These are phyloP conservation scores for Eupelmus urozonus DNA, from an alignment of 2,888 invertebrate species.

Conservation along the genomic window DNA sequence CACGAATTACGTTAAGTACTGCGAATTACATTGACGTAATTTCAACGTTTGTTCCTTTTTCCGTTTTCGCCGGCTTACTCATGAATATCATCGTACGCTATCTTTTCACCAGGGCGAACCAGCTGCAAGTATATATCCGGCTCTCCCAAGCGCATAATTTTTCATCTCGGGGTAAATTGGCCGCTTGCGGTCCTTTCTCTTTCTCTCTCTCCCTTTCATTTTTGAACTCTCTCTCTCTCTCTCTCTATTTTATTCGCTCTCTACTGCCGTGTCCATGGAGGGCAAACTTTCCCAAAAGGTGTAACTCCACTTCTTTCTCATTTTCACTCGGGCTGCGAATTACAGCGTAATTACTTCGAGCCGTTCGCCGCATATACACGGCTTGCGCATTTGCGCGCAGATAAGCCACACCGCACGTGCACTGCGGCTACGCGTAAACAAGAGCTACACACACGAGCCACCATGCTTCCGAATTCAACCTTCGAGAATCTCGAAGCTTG, in stretches of 20 bases:
- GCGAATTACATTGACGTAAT: slow-evolving; percentile 40
- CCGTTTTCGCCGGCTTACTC: neutral
- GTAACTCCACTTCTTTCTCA: slow-evolving; percentile 59
- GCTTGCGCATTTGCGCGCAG: neutral
- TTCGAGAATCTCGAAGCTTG: slow-evolving; percentile 19
- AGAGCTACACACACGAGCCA: neutral
- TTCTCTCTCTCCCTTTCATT: neutral
- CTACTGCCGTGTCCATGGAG: slow-evolving; percentile 11
- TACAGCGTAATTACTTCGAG: slow-evolving; percentile 55
- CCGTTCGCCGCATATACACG: neutral
- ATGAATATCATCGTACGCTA: slow-evolving; percentile 23
- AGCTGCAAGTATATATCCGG: neutral
- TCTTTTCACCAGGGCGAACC: slow-evolving; percentile 15
- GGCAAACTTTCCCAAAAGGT: slow-evolving; percentile 38
- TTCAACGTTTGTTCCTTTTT: neutral
- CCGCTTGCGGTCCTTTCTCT: slow-evolving; percentile 26
- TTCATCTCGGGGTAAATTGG: slow-evolving; percentile 52
- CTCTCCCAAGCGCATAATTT: slow-evolving; percentile 56
- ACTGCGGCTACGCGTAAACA: slow-evolving; percentile 22
- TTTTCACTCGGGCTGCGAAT: slow-evolving; percentile 51
- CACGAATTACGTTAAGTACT: slow-evolving; percentile 22
- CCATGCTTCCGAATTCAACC: slow-evolving; percentile 7
- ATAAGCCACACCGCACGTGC: neutral
- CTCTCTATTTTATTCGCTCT: slow-evolving; percentile 4
- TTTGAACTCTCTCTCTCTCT: slow-evolving; percentile 11